phyloP scores from a whole-genome alignment of 2,113 vertebrate species.

The Hipposideros armiger region DNA sequence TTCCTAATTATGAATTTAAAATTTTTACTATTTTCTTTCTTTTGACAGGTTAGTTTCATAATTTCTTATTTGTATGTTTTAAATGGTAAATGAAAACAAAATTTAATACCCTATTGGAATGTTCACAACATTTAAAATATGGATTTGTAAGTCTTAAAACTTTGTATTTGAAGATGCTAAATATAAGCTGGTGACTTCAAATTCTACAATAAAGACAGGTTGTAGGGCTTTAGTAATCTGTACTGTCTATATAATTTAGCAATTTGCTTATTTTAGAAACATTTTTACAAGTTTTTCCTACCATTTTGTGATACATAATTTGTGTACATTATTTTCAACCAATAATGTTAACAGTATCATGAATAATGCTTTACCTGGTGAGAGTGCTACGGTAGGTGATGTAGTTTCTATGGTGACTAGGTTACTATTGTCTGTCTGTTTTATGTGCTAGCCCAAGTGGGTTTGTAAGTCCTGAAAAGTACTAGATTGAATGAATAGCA shows the following conservation, averaged over 20 bases:
- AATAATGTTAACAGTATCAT: conserved; percentile 32
- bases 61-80: conserved; percentile 37
- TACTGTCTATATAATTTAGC: conserved; percentile 28
- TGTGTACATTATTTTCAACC: conserved; percentile 57
- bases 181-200: conserved; percentile 12
- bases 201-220: neutral
- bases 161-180: conserved; percentile 23
- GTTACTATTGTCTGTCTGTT: conserved; percentile 41
- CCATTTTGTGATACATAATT: conserved; percentile 35
- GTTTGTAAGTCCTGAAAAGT: conserved; percentile 36
- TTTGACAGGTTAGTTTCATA: conserved; percentile 44
- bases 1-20: conserved; percentile 36
- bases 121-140: conserved; percentile 39
- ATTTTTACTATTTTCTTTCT: conserved; percentile 22
- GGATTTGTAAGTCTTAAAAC: neutral
- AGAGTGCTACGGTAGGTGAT: neutral
- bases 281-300: conserved; percentile 43
- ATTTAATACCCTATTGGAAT: conserved; percentile 19
- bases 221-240: neutral
- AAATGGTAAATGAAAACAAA: conserved; percentile 17
- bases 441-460: neutral
- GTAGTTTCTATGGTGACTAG: conserved; percentile 56
- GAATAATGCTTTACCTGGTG: conserved; percentile 19
- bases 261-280: conserved; percentile 57
- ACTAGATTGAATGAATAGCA: neutral